A percentile compares a stretch with the other conserved stretches of the same genome.
phyloP scores from a whole-genome alignment of 2,113 vertebrate genomes.

The Taurulus bubalis region DNA sequence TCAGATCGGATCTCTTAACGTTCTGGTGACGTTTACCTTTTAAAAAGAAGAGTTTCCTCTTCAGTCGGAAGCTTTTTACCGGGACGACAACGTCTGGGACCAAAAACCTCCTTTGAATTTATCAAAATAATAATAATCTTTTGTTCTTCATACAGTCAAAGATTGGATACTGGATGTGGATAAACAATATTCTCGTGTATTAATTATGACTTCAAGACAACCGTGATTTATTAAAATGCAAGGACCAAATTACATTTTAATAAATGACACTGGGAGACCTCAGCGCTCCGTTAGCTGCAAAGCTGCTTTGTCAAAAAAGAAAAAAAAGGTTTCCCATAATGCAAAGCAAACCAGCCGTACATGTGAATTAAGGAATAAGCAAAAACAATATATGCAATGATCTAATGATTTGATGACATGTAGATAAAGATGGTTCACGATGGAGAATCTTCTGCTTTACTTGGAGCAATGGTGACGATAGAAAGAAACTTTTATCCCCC shows the following conservation, averaged over 20 bases:
- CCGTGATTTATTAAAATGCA: background rate
- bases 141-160: too few species aligned
- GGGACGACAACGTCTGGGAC: background rate
- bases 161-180: too few species aligned
- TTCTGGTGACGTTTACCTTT: too few species aligned
- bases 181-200: too few species aligned
- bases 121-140: background rate
- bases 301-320: conserved; percentile 28
- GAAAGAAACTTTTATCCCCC: conserved; percentile 34
- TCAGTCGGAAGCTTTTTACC: background rate
- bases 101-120: background rate
- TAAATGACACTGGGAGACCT: conserved; percentile 39
- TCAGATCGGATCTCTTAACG: background rate
- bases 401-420: background rate
- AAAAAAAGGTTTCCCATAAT: background rate
- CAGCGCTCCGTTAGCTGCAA: conserved; percentile 28
- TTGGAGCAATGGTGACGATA: conserved; percentile 23
- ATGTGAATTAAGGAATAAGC: background rate
- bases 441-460: conserved; percentile 53
- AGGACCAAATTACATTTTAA: background rate
- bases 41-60: background rate
- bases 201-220: background rate
- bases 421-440: conserved; percentile 5
- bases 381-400: background rate
- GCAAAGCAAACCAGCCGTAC: background rate